Percentiles rank a stretch among this genome's conserved stretches.
phyloP scores from a whole-genome alignment of 1,140 invertebrate species.

The Cepaea nemoralis region DNA sequence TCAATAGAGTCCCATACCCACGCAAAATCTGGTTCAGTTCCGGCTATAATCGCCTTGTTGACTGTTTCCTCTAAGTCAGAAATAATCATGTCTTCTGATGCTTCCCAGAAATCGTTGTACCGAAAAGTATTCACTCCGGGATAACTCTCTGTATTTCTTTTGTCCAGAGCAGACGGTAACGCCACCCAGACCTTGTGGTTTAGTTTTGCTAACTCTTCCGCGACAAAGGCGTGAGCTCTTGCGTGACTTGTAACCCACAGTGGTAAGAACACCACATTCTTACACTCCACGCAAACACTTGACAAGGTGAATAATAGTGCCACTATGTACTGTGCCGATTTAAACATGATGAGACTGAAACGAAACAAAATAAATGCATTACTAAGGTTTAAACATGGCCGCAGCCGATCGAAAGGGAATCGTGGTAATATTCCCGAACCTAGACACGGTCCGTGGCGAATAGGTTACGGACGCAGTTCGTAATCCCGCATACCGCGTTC shows the following conservation, averaged over 20 bases:
- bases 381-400: too few relatives aligned
- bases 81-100: neutral
- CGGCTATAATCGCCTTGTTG: neutral
- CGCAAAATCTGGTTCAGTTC: neutral
- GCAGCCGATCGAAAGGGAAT: too few relatives aligned
- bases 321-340: too few relatives aligned
- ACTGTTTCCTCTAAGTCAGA: neutral
- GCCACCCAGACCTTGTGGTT: neutral
- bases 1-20: neutral
- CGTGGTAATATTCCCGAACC: too few relatives aligned
- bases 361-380: too few relatives aligned
- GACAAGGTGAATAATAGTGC: neutral
- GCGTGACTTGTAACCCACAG: constrained; percentile 58
- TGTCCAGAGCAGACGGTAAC: constrained; percentile 40
- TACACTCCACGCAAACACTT: neutral
- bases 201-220: neutral
- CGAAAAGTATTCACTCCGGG: constrained; percentile 33
- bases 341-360: too few relatives aligned
- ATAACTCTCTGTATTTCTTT: constrained; percentile 43
- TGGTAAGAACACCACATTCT: constrained; percentile 50
- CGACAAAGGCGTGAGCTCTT: constrained; percentile 55
- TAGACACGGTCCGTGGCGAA: too few relatives aligned
- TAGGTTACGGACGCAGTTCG: too few relatives aligned
- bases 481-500: too few relatives aligned
- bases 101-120: constrained; percentile 31